Percentiles rank a stretch among this genome's conserved stretches.
phyloP scores from a whole-genome alignment of 1,140 invertebrate genomes.

The Himalopsyche phryganea region DNA sequence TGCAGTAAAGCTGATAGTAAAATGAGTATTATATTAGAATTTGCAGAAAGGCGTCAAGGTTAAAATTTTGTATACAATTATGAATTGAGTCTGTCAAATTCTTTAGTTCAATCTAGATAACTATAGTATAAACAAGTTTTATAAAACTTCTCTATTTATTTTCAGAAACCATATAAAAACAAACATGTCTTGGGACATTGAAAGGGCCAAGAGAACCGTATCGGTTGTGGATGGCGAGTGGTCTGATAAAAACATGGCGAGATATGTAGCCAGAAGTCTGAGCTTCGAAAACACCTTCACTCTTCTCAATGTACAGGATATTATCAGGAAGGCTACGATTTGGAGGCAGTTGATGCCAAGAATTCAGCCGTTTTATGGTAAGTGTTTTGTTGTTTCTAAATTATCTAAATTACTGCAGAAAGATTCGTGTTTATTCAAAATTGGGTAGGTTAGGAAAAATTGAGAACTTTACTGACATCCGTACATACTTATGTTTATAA shows the following conservation, averaged over 20 bases:
- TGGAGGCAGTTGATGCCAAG: slow-evolving; percentile 85
- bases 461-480: not conserved
- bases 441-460: not conserved
- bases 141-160: too few relatives aligned
- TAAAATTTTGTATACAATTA: too few relatives aligned
- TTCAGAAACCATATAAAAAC: too few relatives aligned
- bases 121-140: too few relatives aligned
- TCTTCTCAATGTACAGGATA: slow-evolving; percentile 84
- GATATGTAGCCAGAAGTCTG: slow-evolving; percentile 52
- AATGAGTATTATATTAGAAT: too few relatives aligned
- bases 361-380: slow-evolving; percentile 90
- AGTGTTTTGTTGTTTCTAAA: slow-evolving; percentile 33
- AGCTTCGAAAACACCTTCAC: slow-evolving; percentile 88
- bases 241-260: slow-evolving; percentile 40
- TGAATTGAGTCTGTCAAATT: too few relatives aligned
- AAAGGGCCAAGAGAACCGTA: not conserved
- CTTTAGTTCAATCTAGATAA: too few relatives aligned
- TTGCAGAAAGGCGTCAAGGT: too few relatives aligned
- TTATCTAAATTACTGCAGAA: not conserved
- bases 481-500: not conserved
- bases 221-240: slow-evolving; percentile 55
- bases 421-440: not conserved
- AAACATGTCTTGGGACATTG: too few relatives aligned
- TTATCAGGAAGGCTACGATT: slow-evolving; percentile 77
- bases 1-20: too few relatives aligned